Conservation (phyloP, 2,113 vertebrate species). For the Paedocypris sp. region DNA sequence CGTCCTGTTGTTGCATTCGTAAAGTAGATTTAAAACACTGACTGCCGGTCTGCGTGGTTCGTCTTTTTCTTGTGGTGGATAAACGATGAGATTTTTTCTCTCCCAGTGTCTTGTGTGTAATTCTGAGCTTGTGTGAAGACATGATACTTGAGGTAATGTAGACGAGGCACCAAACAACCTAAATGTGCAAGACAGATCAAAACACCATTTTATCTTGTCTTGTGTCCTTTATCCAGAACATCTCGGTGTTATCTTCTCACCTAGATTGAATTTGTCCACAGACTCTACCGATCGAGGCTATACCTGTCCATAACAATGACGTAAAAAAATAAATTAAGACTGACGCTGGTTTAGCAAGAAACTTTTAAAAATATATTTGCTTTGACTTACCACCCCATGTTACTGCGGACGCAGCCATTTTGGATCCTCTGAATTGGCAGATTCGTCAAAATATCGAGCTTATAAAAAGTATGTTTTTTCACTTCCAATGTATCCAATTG, state of each 20-base stretch:
- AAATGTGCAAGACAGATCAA: not conserved
- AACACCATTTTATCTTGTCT: too few species aligned
- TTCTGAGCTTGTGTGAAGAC: constrained; percentile 62
- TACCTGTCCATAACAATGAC: constrained; percentile 33
- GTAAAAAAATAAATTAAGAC: not conserved
- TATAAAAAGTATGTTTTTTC: not conserved
- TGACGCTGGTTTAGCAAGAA: too few species aligned
- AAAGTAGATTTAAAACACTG: constrained; percentile 39
- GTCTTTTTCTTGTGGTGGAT: constrained; percentile 75
- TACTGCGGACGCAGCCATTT: constrained; percentile 50
- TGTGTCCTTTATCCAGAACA: not conserved
- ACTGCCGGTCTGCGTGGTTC: constrained; percentile 83
- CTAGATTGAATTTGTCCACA: constrained; percentile 36
- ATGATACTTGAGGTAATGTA: constrained; percentile 35
- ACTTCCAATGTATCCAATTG: too few species aligned
- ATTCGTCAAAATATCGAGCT: not conserved
- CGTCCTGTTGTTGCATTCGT: not conserved
- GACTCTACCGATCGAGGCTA: constrained; percentile 37
- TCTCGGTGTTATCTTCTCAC: constrained; percentile 31
- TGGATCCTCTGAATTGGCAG: not conserved
- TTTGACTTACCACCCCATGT: constrained; percentile 46
- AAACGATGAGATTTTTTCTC: constrained; percentile 69
- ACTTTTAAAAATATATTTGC: not conserved
- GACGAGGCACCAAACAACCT: constrained; percentile 49
- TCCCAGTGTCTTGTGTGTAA: constrained; percentile 70